Base-by-base conservation (phyloP, 2,797 vertebrate genomes). In the Huso huso region DNA sequence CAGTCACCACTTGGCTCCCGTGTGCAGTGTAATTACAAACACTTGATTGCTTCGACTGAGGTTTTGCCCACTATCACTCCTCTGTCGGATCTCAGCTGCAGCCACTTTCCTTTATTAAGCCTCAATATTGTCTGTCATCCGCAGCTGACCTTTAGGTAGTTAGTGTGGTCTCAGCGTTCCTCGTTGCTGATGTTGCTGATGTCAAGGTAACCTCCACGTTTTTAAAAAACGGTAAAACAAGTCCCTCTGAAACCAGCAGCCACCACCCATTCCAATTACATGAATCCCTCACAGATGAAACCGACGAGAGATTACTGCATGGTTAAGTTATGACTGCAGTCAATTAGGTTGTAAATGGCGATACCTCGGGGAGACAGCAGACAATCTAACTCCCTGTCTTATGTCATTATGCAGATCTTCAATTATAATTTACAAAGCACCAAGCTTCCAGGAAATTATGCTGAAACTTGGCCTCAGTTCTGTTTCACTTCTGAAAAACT, bases 401-500 rank as follows among this genome's bases (percentile, higher is more conserved):
- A 66, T 64, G 78, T 80, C 79, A 71, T 80, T 67, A 12, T 8
- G 73, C 62, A 2, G 70, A 86, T 75, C 78, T 73, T 18, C 81
- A 71, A 75, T 78, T 78, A 68, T 55, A 72, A 78, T 68, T 75
- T 59, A 75, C 65, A 66, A 69, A 74, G 77, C 71, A 69, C 49
- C 72, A 75, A 78, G 79, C 81, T 75, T 83, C 78, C 72, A 55
- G 76, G 50, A 15, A 70, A 71, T 80, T 74, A 75, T 18, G 51
- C 75, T 55, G 76, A 48, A 67, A 76, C 74, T 77, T 70, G 69
- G 79, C 80, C 11, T 68, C 51, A 55, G 75, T 75, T 82, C 66
- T 71, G 74, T 79, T 82, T 85, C 82, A 73, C 67, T 74, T 72
- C 15, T 87, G 84, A 82, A 86, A 84, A 83, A 76, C 84, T 71